Percentiles rank a stretch among this genome's conserved stretches.
Conservation (phyloP, 2,113 vertebrate genomes). For the Oncorhynchus nerka region DNA sequence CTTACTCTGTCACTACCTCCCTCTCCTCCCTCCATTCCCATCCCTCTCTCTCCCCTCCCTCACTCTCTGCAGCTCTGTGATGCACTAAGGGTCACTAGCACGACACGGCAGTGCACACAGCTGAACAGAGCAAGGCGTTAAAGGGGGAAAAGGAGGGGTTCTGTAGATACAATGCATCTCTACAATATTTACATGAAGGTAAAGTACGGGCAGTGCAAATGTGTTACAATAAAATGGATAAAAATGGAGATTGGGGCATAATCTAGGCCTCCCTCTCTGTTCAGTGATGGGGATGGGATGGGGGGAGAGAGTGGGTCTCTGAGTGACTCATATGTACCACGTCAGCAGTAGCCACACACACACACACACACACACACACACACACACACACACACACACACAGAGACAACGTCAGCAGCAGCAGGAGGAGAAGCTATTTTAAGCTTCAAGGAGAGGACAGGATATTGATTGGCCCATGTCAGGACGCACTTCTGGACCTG, state of each 20-base stretch:
- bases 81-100: neutral
- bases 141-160: no score
- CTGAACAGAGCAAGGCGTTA: no score
- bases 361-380: no score
- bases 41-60: neutral
- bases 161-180: no score
- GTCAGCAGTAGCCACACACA: slow-evolving; percentile 50
- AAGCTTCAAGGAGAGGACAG: slow-evolving; percentile 41
- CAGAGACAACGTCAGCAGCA: slow-evolving; percentile 58
- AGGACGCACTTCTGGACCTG: neutral
- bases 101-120: no score
- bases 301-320: slow-evolving; percentile 20
- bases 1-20: neutral
- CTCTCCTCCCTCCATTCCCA: neutral
- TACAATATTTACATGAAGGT: no score
- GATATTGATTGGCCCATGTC: slow-evolving; percentile 49
- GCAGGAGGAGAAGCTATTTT: slow-evolving; percentile 59
- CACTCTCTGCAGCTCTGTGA: neutral
- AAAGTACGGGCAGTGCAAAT: no score
- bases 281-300: neutral
- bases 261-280: no score
- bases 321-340: slow-evolving; percentile 65
- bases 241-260: no score
- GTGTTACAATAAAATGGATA: no score
- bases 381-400: no score